phyloP scores from a whole-genome alignment of 2,797 vertebrate genomes.

The Mareca penelope region DNA sequence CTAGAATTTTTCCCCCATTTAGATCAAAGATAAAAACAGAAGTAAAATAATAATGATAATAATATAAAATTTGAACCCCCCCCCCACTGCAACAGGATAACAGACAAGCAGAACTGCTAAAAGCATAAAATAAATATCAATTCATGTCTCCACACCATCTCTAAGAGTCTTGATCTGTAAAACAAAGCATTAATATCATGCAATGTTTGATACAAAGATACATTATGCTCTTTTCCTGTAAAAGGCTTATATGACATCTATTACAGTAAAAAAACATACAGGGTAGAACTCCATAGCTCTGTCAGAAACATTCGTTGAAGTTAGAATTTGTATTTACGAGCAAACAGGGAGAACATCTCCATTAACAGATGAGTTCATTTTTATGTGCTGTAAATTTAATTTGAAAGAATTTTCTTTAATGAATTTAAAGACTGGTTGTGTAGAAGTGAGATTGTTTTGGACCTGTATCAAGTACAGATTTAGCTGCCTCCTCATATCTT shows the following conservation, averaged over 20 bases:
- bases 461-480: constrained; percentile 46
- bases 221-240: neutral
- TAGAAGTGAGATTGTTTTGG: neutral
- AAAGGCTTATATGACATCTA: neutral
- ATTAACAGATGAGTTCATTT: constrained; percentile 30
- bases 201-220: neutral
- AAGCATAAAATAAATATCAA: constrained; percentile 42
- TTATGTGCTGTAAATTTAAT: constrained; percentile 4
- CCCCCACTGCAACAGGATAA: neutral
- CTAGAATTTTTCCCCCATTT: constrained; percentile 8
- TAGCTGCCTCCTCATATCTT: constrained; percentile 12
- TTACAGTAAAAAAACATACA: neutral
- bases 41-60: neutral
- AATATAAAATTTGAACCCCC: neutral
- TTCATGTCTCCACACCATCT: neutral
- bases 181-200: neutral
- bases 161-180: neutral
- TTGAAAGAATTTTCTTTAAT: constrained; percentile 6
- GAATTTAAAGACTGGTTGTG: constrained; percentile 13
- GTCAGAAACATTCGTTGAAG: neutral
- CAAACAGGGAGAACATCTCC: neutral
- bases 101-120: neutral
- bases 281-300: neutral
- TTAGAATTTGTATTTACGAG: neutral
- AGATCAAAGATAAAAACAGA: constrained; percentile 25